Conservation (phyloP, 2,888 invertebrate genomes). For the Agrochola circellaris region DNA sequence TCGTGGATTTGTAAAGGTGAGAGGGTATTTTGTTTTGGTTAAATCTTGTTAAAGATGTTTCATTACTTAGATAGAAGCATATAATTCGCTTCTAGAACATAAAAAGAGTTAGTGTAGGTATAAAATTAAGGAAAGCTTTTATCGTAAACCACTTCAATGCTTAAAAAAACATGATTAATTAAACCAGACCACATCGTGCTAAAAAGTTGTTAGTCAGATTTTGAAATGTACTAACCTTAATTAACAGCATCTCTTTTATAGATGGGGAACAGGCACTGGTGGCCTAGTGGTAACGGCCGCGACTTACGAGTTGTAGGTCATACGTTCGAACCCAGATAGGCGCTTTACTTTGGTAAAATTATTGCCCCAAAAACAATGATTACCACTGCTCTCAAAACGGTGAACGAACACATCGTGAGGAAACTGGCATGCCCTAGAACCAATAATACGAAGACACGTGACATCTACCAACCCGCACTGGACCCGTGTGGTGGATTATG, state of each 20-base stretch:
- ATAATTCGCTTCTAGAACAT: background rate
- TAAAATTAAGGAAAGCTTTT: background rate
- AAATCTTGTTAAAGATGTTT: conserved; percentile 3
- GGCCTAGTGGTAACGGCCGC: background rate
- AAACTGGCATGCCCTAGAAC: no score
- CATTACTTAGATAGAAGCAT: conserved; percentile 3
- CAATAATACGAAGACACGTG: no score
- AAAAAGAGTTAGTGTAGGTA: background rate
- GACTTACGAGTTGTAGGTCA: background rate
- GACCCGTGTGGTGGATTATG: no score
- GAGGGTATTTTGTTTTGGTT: conserved; percentile 8
- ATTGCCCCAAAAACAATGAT: no score
- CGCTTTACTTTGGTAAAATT: background rate
- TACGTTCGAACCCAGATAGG: background rate
- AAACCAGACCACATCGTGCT: background rate
- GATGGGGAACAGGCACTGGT: background rate
- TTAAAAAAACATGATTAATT: conserved; percentile 15
- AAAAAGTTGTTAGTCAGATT: background rate
- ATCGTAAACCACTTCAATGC: conserved; percentile 11
- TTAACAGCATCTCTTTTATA: background rate
- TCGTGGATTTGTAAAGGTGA: conserved; percentile 17
- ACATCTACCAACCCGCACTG: no score
- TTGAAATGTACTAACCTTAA: background rate
- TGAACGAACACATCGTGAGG: no score
- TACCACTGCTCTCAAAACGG: no score